Conservation (phyloP, 2,888 invertebrate species). For the Leptinotarsa rubiginosa region DNA sequence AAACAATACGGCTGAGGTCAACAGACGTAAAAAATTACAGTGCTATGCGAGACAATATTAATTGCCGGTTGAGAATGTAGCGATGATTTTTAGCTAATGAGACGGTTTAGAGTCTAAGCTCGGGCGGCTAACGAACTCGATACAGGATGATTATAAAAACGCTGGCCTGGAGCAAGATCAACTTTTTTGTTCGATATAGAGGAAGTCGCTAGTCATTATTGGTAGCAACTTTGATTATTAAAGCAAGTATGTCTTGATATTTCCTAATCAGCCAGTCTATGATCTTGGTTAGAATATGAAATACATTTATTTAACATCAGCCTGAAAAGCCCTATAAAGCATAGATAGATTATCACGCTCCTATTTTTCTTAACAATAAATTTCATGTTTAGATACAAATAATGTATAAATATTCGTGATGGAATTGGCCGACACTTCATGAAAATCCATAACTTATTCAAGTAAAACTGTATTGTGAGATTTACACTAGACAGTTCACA, state of each 20-base stretch:
- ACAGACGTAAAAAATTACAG: slow-evolving; percentile 28
- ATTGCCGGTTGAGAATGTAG: slow-evolving; percentile 21
- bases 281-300: neutral
- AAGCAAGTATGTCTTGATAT: neutral
- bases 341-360: no score
- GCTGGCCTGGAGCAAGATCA: neutral
- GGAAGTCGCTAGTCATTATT: neutral
- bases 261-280: no score
- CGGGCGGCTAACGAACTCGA: slow-evolving; percentile 5
- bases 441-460: no score
- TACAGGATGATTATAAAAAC: slow-evolving; percentile 3
- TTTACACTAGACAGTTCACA: no score
- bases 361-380: no score
- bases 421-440: no score
- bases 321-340: no score
- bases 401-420: no score
- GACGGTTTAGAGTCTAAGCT: neutral
- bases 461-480: no score
- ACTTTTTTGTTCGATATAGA: neutral
- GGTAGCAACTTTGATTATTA: neutral
- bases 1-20: slow-evolving; percentile 26
- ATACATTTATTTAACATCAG: no score
- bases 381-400: no score
- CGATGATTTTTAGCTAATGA: neutral
- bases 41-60: slow-evolving; percentile 20